Evolutionary conservation across 2,113 vertebrate species (phyloP).

Genomic region (Cyphomyrus plagiostoma): DNA sequence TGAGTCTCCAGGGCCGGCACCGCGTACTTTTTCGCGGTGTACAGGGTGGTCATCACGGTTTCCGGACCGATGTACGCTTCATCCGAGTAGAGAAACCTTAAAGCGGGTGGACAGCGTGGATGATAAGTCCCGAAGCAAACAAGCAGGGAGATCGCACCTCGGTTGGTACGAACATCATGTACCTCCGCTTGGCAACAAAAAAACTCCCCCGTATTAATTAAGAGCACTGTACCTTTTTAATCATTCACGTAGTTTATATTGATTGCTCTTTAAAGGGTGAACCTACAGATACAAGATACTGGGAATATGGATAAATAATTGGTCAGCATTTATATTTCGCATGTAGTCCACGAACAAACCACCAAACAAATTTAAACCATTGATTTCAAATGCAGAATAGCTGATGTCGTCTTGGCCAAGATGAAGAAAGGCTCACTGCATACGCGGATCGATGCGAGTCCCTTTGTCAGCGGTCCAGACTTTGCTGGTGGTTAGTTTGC

Average conservation of each 20-base stretch:
- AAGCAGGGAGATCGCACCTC: background rate
- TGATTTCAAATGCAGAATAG: background rate
- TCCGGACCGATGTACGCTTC: slow-evolving; percentile 90
- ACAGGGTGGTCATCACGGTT: slow-evolving; percentile 89
- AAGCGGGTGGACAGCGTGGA: slow-evolving; percentile 33
- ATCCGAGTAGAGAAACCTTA: slow-evolving; percentile 90
- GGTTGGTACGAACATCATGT: background rate
- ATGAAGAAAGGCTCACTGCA: background rate
- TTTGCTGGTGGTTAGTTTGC: background rate
- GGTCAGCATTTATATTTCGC: background rate
- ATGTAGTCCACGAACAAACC: background rate
- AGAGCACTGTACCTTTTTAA: background rate
- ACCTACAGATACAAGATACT: background rate
- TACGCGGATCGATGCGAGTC: background rate
- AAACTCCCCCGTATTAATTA: background rate
- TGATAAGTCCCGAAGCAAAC: background rate
- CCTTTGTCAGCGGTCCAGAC: background rate
- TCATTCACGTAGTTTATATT: background rate
- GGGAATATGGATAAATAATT: background rate
- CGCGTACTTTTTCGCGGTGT: slow-evolving; percentile 76
- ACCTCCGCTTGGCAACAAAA: background rate
- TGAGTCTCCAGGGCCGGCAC: slow-evolving; percentile 73
- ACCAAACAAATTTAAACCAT: background rate
- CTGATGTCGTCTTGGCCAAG: background rate
- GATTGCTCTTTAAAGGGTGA: background rate